These are phyloP conservation scores for Mus spicilegus DNA, from an alignment of 2,113 vertebrate genomes.

Conservation along the genomic window DNA sequence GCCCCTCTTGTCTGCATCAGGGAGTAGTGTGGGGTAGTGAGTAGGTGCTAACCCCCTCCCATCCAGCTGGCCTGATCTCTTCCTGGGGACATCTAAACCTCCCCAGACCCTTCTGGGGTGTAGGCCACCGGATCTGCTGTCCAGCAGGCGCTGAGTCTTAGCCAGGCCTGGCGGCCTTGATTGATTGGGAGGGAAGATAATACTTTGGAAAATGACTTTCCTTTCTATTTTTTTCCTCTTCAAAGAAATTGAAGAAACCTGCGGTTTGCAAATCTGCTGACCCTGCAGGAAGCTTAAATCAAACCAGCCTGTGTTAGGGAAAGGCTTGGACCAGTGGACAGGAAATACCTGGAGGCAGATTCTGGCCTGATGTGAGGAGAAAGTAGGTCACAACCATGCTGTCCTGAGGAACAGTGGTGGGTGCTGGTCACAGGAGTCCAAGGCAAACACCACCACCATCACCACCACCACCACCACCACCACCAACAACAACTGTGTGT, in stretches of 20 bases:
- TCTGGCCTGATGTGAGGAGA: not conserved
- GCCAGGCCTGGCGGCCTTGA: not conserved
- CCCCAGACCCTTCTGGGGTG: fast-evolving
- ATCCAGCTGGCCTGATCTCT: not conserved
- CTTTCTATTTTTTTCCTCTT: not conserved
- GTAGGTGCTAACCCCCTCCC: not conserved
- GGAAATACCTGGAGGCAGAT: not conserved
- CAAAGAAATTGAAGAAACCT: slow-evolving; percentile 70
- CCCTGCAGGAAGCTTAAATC: not conserved
- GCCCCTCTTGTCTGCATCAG: not conserved
- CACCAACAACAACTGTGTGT: not conserved
- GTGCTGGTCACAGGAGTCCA: not conserved
- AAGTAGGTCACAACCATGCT: not conserved
- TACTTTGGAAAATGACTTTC: not conserved
- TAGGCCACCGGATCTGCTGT: fast-evolving
- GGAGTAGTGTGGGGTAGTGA: fast-evolving
- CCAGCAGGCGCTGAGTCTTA: not conserved
- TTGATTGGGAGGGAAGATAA: not conserved
- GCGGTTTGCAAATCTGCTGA: slow-evolving; percentile 71
- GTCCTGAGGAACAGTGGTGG: fast-evolving
- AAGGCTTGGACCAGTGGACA: not conserved
- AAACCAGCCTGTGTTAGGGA: not conserved
- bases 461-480: fast-evolving
- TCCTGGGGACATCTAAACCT: not conserved
- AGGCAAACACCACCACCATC: too few relatives aligned